A percentile compares a stretch with the other conserved stretches of the same genome.
These are phyloP conservation scores for Rambutsinella grinnellia DNA, from an alignment of 2,888 invertebrate genomes.

Conservation along the genomic window DNA sequence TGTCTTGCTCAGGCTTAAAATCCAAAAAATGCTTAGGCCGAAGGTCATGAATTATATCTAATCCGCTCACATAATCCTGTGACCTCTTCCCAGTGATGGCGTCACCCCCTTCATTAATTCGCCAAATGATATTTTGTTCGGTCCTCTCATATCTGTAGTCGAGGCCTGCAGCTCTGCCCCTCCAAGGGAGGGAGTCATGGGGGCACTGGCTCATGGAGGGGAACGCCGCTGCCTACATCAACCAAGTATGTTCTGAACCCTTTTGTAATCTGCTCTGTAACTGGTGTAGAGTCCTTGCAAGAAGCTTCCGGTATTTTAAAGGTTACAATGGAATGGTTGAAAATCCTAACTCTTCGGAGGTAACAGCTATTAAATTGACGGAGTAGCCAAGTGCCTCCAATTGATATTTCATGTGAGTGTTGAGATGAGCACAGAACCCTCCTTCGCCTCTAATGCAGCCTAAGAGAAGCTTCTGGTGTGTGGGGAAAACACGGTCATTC, in stretches of 20 bases:
- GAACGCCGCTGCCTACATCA: conserved; percentile 57
- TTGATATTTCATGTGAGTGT: conserved; percentile 35
- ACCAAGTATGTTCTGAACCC: conserved; percentile 35
- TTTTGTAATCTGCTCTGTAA: neutral
- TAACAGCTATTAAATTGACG: conserved; percentile 11
- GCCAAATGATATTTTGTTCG: conserved; percentile 24
- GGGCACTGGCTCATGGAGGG: conserved; percentile 47
- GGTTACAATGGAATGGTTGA: conserved; percentile 24
- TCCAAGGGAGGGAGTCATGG: conserved; percentile 27
- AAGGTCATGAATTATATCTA: conserved; percentile 38
- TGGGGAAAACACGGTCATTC: conserved; percentile 26
- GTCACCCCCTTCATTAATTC: conserved; percentile 54
- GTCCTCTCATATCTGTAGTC: conserved; percentile 44
- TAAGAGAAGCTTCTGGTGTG: conserved; percentile 1
- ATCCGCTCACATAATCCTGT: conserved; percentile 34
- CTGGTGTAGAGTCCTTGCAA: neutral
- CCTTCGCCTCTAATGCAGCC: conserved; percentile 26
- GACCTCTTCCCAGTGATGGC: conserved; percentile 48
- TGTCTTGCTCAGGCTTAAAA: neutral
- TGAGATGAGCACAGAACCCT: conserved; percentile 46
- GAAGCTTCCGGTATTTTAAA: conserved; percentile 21
- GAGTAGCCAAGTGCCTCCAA: conserved; percentile 42
- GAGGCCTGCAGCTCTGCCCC: conserved; percentile 36
- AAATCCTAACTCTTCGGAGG: conserved; percentile 33
- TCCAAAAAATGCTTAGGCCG: neutral